Percentiles rank a stretch among this genome's conserved stretches.
Evolutionary conservation across 2,113 vertebrate genomes (phyloP).

Genomic region (Mustela lutreola): DNA sequence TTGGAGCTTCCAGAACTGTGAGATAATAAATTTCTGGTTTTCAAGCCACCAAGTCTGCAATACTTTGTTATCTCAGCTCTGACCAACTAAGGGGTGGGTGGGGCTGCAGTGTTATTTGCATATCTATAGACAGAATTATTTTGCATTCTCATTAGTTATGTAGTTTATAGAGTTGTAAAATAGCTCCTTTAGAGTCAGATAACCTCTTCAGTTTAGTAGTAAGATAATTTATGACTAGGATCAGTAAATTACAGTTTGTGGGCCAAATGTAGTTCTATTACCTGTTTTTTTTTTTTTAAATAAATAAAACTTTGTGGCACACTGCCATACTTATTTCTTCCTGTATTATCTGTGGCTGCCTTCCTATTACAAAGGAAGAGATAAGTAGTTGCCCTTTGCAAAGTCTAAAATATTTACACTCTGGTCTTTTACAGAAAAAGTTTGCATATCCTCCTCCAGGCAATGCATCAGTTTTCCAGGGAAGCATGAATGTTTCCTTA

Average conservation of each 20-base stretch:
- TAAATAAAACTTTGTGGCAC: slow-evolving; percentile 54
- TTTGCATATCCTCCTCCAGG: neutral
- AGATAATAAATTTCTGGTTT: neutral
- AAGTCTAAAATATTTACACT: slow-evolving; percentile 22
- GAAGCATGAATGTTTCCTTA: neutral
- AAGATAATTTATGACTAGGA: slow-evolving; percentile 15
- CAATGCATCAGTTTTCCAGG: neutral
- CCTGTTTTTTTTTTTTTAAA: neutral
- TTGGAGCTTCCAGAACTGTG: neutral
- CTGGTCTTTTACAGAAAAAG: neutral
- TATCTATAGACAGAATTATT: neutral
- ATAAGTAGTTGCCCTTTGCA: neutral
- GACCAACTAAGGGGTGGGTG: neutral
- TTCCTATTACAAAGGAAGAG: neutral
- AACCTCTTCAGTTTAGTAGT: slow-evolving; percentile 10
- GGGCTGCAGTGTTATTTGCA: neutral
- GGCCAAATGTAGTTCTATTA: neutral
- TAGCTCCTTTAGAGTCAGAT: neutral
- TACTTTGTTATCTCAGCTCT: neutral
- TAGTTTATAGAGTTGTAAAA: neutral
- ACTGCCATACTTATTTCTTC: neutral
- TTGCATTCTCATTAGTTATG: neutral
- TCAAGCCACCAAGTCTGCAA: neutral
- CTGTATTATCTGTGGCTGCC: neutral
- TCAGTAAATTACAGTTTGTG: neutral